Evolutionary conservation across 2,888 invertebrate genomes (phyloP), one percentile per base, ranked within the genome.

Genomic region (Protula sp.): DNA sequence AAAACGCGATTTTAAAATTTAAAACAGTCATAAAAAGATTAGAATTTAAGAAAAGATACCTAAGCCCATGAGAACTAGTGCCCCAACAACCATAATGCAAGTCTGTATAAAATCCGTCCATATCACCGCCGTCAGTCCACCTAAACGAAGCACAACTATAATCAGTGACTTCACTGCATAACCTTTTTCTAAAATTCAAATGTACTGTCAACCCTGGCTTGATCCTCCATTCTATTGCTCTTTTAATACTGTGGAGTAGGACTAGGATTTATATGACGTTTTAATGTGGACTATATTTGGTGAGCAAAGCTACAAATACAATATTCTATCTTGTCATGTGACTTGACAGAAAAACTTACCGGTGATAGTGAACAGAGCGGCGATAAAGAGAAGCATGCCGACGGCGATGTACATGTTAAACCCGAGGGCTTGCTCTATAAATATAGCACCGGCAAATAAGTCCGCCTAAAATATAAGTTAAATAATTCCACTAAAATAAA

Each of bases 401-500:
- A 84, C 79, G 1, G 84, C 81, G 14, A 78, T 68, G 67, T 85
- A 85, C 38, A 84, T 70, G 60, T 83, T 81, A 65, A 79, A 74
- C n/a, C 82, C 77, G 52, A 84, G 69, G 0, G 84, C 77, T 61
- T 83, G 80, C 19, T 82, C 81, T 55, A 85, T 82, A 70, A 85
- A 84, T n/a, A 85, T 72, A 1, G 84, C 84, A 1, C 84, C 84
- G 22, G 84, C 83, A 70, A 81, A 84, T 57, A 84, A 67, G 71
- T 77, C 77, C 31, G 77, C 77, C 77, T 77, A 65, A 2, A 5
- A 14, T 9, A 38, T 14, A 19, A 14, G 19, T 38, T 14, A 9
- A 38, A 38, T 14, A 38, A 38, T 38, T 19, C 45, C 45, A 38
- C 45, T 9, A 19, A 9, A 38, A n/a, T n/a, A n/a, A n/a, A n/a